Evolutionary conservation across 2,113 vertebrate genomes (phyloP), one percentile per base, ranked within the genome.

Genomic region (Menura novaehollandiae): DNA sequence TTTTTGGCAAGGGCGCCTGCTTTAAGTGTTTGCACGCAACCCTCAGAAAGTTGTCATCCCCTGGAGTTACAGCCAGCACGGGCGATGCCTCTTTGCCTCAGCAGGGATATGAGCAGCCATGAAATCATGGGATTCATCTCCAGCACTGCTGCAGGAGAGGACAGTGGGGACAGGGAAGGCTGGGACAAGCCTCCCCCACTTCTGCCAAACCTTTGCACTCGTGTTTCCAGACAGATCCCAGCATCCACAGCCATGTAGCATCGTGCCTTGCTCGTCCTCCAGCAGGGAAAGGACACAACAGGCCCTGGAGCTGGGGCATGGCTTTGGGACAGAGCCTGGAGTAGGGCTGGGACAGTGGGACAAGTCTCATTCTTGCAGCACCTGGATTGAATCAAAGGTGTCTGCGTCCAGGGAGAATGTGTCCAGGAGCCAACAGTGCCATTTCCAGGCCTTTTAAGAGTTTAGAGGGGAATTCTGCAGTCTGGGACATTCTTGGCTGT

Each of bases 181-280:
- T 67, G 62, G 21, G 44, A 10, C 2, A 7, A 69, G 16, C 3
- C 8, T 69, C 60, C 41, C 44, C 47, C 24, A 4, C 28, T 68
- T 24, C 35, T 10, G n/a, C 33, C 26, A 78, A 51, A 56, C 22
- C 8, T 78, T 83, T 69, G 7, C 6, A 1, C 19, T 37, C 85
- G 10, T 99, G 17, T 98, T 91, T 99, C 98, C 63, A 99, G 97
- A 98, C 98, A 66, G 98, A 59, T 4, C 96, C 13, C 98, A 98
- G 6, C 96, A 97, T 35, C 99, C 96, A 67, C 98, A 99, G 92
- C 98, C 98, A 16, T 98, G 98, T 39, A 99, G 97, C 83, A 96
- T 96, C 0, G 76, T 97, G 32, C 92, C 64, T 39, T 77, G 68
- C 11, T 97, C 51, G 2, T 96, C 93, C 86, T 99, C 98, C 16